Evolutionary conservation across 1,140 invertebrate genomes (phyloP).

Genomic region (Asbolus verrucosus): DNA sequence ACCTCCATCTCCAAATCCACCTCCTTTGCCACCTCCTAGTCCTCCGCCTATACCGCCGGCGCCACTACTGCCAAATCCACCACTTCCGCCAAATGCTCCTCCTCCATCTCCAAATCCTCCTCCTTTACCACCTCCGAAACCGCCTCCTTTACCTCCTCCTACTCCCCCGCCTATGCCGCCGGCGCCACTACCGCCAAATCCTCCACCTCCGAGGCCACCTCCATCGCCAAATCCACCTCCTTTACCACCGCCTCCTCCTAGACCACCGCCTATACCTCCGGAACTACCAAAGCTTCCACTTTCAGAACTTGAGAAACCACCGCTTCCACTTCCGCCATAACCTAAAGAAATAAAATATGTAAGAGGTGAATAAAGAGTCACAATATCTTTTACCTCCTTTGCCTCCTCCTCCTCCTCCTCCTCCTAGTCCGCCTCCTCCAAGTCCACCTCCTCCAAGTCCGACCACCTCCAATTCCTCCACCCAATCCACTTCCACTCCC

Average conservation of each 20-base stretch:
- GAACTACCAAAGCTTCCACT: background rate
- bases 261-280: slow-evolving; percentile 8
- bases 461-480: background rate
- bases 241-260: slow-evolving; percentile 23
- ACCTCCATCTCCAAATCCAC: background rate
- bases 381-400: background rate
- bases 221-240: slow-evolving; percentile 4
- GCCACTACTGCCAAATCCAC: too few relatives aligned
- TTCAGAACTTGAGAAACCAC: background rate
- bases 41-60: too few relatives aligned
- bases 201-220: slow-evolving; percentile 13
- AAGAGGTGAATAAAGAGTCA: too few relatives aligned
- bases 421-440: background rate
- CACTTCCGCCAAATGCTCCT: too few relatives aligned
- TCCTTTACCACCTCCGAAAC: background rate
- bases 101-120: background rate
- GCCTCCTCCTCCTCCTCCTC: background rate
- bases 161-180: slow-evolving; percentile 1
- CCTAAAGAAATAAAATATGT: too few relatives aligned
- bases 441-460: background rate
- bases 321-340: background rate
- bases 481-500: slow-evolving; percentile 17
- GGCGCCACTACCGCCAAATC: slow-evolving; percentile 3
- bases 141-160: slow-evolving; percentile 45
- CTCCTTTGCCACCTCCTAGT: too few relatives aligned